Evolutionary conservation across 2,888 invertebrate genomes (phyloP).

Genomic region (Ectobius pallidus): DNA sequence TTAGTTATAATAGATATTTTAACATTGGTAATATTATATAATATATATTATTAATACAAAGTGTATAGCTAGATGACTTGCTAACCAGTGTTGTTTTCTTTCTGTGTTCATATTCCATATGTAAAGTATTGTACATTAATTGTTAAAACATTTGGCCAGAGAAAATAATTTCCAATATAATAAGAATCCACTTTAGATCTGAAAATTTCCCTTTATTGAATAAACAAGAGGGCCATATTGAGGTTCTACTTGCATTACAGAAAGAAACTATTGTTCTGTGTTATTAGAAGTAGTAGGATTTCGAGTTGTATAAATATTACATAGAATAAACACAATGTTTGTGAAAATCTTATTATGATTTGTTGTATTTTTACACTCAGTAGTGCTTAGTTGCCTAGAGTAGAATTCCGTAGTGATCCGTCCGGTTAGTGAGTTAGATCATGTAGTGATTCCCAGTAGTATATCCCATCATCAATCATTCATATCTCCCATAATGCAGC

Average conservation of each 20-base stretch:
- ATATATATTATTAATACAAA: constrained; percentile 36
- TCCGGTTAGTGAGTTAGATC: constrained; percentile 15
- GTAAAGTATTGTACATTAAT: constrained; percentile 34
- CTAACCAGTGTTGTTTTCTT: constrained; percentile 40
- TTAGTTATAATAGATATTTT: constrained; percentile 34
- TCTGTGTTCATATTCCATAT: constrained; percentile 27
- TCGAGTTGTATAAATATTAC: constrained; percentile 39
- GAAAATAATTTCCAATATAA: background rate
- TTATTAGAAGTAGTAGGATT: constrained; percentile 35
- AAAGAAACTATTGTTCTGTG: constrained; percentile 35
- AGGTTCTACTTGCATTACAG: constrained; percentile 15
- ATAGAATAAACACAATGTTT: constrained; percentile 43
- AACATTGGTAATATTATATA: constrained; percentile 34
- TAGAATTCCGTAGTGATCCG: constrained; percentile 23
- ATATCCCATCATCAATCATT: background rate
- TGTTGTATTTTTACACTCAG: constrained; percentile 40
- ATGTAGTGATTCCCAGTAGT: constrained; percentile 24
- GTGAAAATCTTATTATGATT: constrained; percentile 42
- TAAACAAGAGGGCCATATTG: background rate
- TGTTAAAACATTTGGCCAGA: constrained; percentile 22
- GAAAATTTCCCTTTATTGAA: background rate
- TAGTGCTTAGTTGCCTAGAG: constrained; percentile 34
- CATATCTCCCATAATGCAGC: background rate
- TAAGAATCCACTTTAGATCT: background rate
- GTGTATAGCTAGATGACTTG: constrained; percentile 38